A percentile compares a stretch with the other conserved stretches of the same genome.
phyloP scores from a whole-genome alignment of 2,797 vertebrate genomes.

The Xyrichtys novacula region DNA sequence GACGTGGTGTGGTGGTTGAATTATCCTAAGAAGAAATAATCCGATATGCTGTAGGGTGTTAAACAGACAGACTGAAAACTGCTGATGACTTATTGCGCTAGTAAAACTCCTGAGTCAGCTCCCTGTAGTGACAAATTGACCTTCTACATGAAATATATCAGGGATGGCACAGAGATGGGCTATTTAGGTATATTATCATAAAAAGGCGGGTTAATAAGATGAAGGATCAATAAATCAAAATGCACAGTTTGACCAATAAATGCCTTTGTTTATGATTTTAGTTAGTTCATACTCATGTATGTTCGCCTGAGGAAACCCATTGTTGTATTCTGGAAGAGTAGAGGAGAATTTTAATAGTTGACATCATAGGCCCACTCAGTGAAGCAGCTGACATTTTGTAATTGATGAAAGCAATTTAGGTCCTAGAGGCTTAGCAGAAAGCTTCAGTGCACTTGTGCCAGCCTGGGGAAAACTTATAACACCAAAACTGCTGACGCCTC shows the following conservation, averaged over 20 bases:
- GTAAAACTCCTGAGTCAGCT: conserved; percentile 66
- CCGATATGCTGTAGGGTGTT: conserved; percentile 60
- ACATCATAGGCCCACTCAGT: conserved; percentile 37
- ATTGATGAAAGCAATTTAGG: conserved; percentile 79
- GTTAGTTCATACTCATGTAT: conserved; percentile 3
- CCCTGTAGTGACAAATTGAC: conserved; percentile 64
- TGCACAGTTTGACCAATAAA: background rate
- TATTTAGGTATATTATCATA: conserved; percentile 28
- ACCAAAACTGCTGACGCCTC: conserved; percentile 73
- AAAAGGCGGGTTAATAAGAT: conserved; percentile 16
- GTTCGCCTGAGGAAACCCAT: conserved; percentile 16
- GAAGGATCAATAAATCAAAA: conserved; percentile 25
- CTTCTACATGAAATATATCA: conserved; percentile 50
- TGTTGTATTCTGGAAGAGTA: conserved; percentile 10
- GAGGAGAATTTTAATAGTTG: conserved; percentile 33
- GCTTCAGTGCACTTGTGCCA: conserved; percentile 60
- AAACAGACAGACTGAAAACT: conserved; percentile 60
- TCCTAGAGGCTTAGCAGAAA: conserved; percentile 60
- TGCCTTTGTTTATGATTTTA: background rate
- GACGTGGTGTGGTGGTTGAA: conserved; percentile 13
- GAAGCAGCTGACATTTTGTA: conserved; percentile 64
- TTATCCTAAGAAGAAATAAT: conserved; percentile 54
- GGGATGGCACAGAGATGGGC: conserved; percentile 9
- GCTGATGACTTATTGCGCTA: conserved; percentile 67
- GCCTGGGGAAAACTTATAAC: conserved; percentile 68